Evolutionary conservation across 2,113 vertebrate genomes (phyloP).

Genomic region (Channa maculata): DNA sequence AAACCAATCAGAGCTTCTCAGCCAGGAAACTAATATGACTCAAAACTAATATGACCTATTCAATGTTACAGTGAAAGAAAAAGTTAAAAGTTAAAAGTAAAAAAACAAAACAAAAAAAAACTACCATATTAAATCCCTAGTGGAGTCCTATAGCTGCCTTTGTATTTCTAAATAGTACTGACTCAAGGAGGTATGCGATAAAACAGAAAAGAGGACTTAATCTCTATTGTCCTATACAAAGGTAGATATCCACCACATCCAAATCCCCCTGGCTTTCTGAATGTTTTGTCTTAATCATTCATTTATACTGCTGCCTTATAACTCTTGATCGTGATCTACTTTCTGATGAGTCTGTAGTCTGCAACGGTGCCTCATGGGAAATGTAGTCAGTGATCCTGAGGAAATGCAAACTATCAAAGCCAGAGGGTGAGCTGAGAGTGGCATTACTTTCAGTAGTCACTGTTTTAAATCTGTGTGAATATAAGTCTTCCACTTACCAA

Average conservation of each 20-base stretch:
- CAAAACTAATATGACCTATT: slow-evolving; percentile 19
- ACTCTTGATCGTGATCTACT: slow-evolving; percentile 14
- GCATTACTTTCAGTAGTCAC: slow-evolving; percentile 14
- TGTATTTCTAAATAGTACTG: slow-evolving; percentile 46
- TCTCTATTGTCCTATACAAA: slow-evolving; percentile 40
- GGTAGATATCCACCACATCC: slow-evolving; percentile 40
- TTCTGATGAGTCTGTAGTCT: slow-evolving; percentile 53
- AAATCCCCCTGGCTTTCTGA: slow-evolving; percentile 38
- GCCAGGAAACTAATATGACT: neutral
- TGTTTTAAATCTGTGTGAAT: slow-evolving; percentile 10
- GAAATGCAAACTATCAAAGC: slow-evolving; percentile 57
- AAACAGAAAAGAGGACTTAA: slow-evolving; percentile 52
- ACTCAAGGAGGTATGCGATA: slow-evolving; percentile 35
- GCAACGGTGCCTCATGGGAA: slow-evolving; percentile 43
- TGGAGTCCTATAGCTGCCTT: slow-evolving; percentile 17
- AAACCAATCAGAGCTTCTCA: slow-evolving; percentile 6
- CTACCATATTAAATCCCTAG: slow-evolving; percentile 20
- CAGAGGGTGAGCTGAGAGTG: slow-evolving; percentile 60
- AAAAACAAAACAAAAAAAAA: no score
- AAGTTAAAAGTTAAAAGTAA: slow-evolving; percentile 8
- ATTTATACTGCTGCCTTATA: slow-evolving; percentile 32
- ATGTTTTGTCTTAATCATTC: slow-evolving; percentile 40
- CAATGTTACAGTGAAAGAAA: slow-evolving; percentile 24
- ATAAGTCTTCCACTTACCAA: slow-evolving; percentile 83
- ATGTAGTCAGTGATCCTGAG: slow-evolving; percentile 34